Percentiles rank a stretch among this genome's conserved stretches.
phyloP scores from a whole-genome alignment of 2,888 invertebrate genomes.

The Drosophila helvetica region DNA sequence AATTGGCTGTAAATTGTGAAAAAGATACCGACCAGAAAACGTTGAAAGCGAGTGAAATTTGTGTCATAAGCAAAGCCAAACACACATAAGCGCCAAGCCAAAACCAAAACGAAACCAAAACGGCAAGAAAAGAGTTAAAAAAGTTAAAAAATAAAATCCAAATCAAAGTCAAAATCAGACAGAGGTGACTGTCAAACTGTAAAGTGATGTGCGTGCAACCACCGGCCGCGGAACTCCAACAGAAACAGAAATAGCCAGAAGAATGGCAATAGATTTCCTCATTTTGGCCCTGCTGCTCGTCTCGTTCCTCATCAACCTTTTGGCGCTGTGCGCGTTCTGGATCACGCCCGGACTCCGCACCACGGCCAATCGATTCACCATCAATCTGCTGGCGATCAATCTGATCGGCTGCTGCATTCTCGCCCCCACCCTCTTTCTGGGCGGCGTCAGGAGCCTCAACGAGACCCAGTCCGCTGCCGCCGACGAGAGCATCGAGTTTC shows the following conservation, averaged over 20 bases:
- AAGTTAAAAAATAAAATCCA: conserved; percentile 17
- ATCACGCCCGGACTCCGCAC: conserved; percentile 84
- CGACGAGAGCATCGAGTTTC: conserved; percentile 80
- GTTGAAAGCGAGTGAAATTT: conserved; percentile 67
- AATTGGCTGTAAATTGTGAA: not conserved
- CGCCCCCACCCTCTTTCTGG: conserved; percentile 82
- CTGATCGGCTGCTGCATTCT: conserved; percentile 83
- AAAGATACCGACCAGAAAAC: conserved; percentile 25
- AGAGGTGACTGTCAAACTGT: conserved; percentile 67
- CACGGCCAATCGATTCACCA: conserved; percentile 84
- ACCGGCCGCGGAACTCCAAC: conserved; percentile 19
- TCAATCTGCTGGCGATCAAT: conserved; percentile 83
- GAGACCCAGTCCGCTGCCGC: conserved; percentile 8
- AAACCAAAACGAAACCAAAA: conserved; percentile 29
- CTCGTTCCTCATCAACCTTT: conserved; percentile 83
- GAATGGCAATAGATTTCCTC: conserved; percentile 84
- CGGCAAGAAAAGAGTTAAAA: conserved; percentile 14
- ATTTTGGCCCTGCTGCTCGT: conserved; percentile 83
- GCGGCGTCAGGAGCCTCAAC: conserved; percentile 49
- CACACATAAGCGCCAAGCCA: conserved; percentile 22
- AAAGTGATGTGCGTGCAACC: conserved; percentile 67
- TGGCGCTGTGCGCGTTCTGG: conserved; percentile 84
- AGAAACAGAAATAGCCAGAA: conserved; percentile 54
- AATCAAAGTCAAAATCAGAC: not conserved
- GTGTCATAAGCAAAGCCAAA: conserved; percentile 46